phyloP scores from a whole-genome alignment of 2,113 vertebrate genomes.

The Myodes glareolus region DNA sequence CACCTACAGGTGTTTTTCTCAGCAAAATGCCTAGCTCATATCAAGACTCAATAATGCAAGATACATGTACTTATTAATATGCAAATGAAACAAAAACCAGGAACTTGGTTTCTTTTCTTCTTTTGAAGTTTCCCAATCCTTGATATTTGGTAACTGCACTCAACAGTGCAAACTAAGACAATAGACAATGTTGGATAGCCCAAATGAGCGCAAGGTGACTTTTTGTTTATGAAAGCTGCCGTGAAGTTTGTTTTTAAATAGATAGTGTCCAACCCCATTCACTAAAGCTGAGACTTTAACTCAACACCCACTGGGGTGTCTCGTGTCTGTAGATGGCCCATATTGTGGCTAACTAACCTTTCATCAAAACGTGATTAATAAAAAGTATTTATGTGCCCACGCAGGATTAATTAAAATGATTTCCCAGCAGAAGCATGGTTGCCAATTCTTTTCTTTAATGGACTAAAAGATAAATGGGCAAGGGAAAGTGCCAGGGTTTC shows the following conservation, averaged over 20 bases:
- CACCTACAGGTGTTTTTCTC: not conserved
- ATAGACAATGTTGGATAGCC: constrained; percentile 50
- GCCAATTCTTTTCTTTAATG: constrained; percentile 62
- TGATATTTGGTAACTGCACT: not conserved
- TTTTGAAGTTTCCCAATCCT: not conserved
- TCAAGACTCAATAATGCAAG: not conserved
- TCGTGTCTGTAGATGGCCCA: constrained; percentile 46
- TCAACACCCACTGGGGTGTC: constrained; percentile 51
- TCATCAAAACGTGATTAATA: constrained; percentile 73
- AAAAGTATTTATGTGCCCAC: constrained; percentile 73
- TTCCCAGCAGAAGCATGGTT: constrained; percentile 67
- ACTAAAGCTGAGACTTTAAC: not conserved
- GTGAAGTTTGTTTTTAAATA: constrained; percentile 67
- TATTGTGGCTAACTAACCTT: constrained; percentile 40
- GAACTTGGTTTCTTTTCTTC: not conserved
- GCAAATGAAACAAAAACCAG: not conserved
- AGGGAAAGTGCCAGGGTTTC: constrained; percentile 67
- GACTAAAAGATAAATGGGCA: constrained; percentile 64
- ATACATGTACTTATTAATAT: not conserved
- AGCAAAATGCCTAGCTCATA: not conserved
- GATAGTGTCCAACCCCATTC: constrained; percentile 66
- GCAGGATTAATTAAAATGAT: constrained; percentile 74
- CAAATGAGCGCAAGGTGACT: constrained; percentile 60
- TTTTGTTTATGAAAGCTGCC: constrained; percentile 16
- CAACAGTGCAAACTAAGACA: constrained; percentile 30